Conservation (phyloP, 2,797 vertebrate genomes). For the Lagocephalus sceleratus region DNA sequence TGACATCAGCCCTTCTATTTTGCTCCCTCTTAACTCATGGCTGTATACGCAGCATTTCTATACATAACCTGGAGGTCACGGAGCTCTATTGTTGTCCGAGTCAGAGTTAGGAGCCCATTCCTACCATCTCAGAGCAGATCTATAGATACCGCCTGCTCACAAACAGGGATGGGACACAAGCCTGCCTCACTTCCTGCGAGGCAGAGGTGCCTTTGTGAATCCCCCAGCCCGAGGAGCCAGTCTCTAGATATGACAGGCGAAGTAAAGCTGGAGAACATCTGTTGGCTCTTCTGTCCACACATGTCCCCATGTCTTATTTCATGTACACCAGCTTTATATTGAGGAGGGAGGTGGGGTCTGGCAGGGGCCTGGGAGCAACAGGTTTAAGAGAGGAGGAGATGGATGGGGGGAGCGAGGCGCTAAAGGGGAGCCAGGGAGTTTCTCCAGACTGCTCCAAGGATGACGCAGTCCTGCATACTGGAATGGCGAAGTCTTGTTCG, state of each 20-base stretch:
- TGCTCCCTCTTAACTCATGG: conserved; percentile 21
- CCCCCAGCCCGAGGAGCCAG: no score
- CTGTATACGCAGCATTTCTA: conserved; percentile 39
- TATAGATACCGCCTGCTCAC: conserved; percentile 72
- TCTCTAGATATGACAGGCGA: no score
- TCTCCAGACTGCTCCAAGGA: conserved; percentile 34
- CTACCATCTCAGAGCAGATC: conserved; percentile 50
- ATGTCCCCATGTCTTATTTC: no score
- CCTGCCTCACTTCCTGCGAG: conserved; percentile 30
- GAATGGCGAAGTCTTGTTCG: conserved; percentile 41
- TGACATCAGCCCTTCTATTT: conserved; percentile 45
- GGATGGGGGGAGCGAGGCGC: conserved; percentile 21
- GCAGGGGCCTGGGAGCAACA: neutral
- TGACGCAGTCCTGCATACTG: conserved; percentile 56
- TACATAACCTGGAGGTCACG: conserved; percentile 60
- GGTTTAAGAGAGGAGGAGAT: conserved; percentile 12
- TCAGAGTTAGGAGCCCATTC: conserved; percentile 53
- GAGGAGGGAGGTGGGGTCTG: no score
- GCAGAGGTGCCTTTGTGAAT: conserved; percentile 5
- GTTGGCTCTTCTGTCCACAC: no score
- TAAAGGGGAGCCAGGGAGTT: conserved; percentile 43
- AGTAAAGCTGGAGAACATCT: no score
- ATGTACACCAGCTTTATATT: no score
- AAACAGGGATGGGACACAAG: conserved; percentile 51
- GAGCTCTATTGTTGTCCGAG: conserved; percentile 61